Evolutionary conservation across 2,113 vertebrate genomes (phyloP), one percentile per base, ranked within the genome.

Genomic region (Mormyrus lacerda): DNA sequence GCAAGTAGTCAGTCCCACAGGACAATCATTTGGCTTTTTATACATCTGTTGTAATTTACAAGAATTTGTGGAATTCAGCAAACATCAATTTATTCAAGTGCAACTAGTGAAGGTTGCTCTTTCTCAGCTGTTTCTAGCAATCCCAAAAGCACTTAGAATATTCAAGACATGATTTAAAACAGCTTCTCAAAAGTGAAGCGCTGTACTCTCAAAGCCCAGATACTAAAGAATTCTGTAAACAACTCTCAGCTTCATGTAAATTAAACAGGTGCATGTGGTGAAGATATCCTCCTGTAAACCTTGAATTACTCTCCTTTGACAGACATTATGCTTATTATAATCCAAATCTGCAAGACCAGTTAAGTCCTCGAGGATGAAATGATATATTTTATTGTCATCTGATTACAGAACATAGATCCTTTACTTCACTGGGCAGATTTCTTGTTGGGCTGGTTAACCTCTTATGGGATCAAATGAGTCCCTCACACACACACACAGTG

Each of bases 21-120:
- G 91, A 90, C 92, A 87, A 86, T 82, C 91, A 91, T 93, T 90
- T 93, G 92, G 91, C 91, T 89, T 93, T 94, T 94, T 93, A 93
- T 92, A 91, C 92, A 90, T 91, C 79, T 55, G 53, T 91, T 85
- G 91, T 87, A 89, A 91, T 93, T 93, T 90, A 93, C 91, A 91
- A 91, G 50, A 91, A 93, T 94, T 94, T 91, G 94, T 93, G 90
- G 39, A 89, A 89, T 93, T 94, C 92, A 91, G 88, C 93, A 92
- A 91, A 87, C 90, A 93, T 92, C n/a, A 19, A 90, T 93, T 93
- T 89, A 90, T 92, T 93, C 89, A 91, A 92, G 48, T 84, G 17
- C 90, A 89, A 50, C 76, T 7, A 42, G 92, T 90, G 79, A 90
- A 88, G 24, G 85, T 79, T 27, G 47, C 50, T 83, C 90, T 89